These are phyloP conservation scores for Theretra japonica DNA, from an alignment of 2,888 invertebrate genomes.

Conservation along the genomic window DNA sequence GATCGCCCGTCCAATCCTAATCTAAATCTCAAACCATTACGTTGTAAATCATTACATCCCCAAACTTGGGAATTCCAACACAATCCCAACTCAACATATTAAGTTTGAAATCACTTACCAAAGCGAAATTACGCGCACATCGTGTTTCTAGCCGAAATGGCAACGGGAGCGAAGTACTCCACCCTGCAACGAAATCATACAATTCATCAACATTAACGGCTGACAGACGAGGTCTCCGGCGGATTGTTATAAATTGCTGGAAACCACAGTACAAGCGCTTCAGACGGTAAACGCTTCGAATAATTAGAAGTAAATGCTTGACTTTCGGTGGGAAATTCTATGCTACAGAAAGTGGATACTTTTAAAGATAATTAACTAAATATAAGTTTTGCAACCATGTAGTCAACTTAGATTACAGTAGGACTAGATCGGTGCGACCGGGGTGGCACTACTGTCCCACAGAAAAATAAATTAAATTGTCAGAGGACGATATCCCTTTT, in stretches of 20 bases:
- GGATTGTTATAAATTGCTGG: conserved; percentile 30
- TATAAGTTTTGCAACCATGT: too few species aligned
- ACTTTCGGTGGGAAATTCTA: neutral
- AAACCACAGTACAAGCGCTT: conserved; percentile 20
- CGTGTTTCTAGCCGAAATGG: neutral
- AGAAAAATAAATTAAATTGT: too few species aligned
- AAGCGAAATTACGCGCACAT: conserved; percentile 14
- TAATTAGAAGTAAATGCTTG: neutral
- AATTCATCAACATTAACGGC: conserved; percentile 50
- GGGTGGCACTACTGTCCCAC: too few species aligned
- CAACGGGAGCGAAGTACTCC: conserved; percentile 3
- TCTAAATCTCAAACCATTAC: neutral
- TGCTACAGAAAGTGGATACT: neutral
- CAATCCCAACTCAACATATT: neutral
- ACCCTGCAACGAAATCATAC: conserved; percentile 38
- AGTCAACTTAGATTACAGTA: too few species aligned
- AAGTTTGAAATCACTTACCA: conserved; percentile 22
- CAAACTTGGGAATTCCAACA: neutral
- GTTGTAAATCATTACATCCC: neutral
- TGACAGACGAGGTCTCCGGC: conserved; percentile 38
- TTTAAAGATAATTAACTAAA: too few species aligned
- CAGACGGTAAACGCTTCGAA: conserved; percentile 7
- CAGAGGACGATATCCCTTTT: too few species aligned
- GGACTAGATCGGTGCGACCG: too few species aligned
- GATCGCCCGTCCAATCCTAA: neutral